Base-by-base conservation (phyloP, 1,140 invertebrate species). In the Leptonema lineaticorne region DNA sequence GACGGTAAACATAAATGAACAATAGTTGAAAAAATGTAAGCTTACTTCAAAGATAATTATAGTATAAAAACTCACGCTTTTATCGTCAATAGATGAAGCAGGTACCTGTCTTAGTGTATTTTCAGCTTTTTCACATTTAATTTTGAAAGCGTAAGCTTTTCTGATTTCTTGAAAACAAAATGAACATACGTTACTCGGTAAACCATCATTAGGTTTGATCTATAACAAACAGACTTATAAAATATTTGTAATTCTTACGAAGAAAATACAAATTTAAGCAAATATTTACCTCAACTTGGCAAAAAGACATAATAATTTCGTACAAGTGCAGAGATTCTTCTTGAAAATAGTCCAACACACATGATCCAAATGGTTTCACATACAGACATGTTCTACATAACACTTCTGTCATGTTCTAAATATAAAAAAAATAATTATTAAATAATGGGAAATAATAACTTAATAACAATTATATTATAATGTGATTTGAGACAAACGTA, bases 71-170 rank as follows among this genome's bases (percentile, higher is more conserved):
- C 24, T 22, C 27, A 53, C 50, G n/a, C 50, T 53, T 24, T 53
- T 53, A 26, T 53, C 50, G 14, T 53, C 50, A 14, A 26, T 26
- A 26, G 5, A 53, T 11, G 20, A 7, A 1, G 50, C 24, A 24
- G 50, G 50, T 1, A 53, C 45, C n/a, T 62, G 59, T 22, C 18
- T 45, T 45, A 62, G 26, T 26, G 27, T 45, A 26, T 41, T 62
- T 41, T 62, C 59, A 26, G 59, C n/a, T 62, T 24, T 37, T 45
- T 62, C 59, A 62, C 59, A 62, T 62, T 33, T 62, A 20, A n/a
- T 41, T 45, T 62, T 62, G 33, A 62, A 62, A 1, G 29, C 14
- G n/a, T 41, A 62, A 1, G 33, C 59, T 11, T 27, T 45, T 62
- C 45, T 62, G 6, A 45, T 33, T 24, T 62, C 30, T 2, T 62